Conservation (phyloP, 2,797 vertebrate genomes). For the Coranthus polyacanthus region DNA sequence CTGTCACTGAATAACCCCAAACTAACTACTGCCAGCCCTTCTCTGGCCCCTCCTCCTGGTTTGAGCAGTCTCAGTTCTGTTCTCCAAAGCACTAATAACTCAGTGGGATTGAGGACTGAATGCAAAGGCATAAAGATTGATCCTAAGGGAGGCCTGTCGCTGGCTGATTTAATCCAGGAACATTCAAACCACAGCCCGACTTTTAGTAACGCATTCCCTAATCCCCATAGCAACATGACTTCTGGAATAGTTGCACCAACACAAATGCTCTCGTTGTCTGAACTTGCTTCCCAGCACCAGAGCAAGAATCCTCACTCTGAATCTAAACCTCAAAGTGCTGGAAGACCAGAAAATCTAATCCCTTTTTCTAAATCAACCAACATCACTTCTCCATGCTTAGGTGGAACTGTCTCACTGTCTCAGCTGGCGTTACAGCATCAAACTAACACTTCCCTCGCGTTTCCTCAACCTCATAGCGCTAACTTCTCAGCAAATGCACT, state of each 20-base stretch:
- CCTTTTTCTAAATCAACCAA: conserved; percentile 25
- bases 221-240: conserved; percentile 67
- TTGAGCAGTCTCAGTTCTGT: conserved; percentile 79
- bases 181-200: conserved; percentile 83
- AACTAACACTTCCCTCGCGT: conserved; percentile 40
- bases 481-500: conserved; percentile 43
- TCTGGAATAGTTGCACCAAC: conserved; percentile 24
- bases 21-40: conserved; percentile 35
- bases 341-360: neutral
- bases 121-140: conserved; percentile 59
- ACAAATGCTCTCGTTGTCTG: conserved; percentile 58
- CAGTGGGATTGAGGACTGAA: conserved; percentile 59
- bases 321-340: conserved; percentile 24
- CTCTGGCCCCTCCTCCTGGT: conserved; percentile 68
- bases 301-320: conserved; percentile 33
- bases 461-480: conserved; percentile 15
- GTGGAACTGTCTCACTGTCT: conserved; percentile 79
- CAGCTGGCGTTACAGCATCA: conserved; percentile 78
- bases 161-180: conserved; percentile 91
- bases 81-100: conserved; percentile 67
- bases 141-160: conserved; percentile 84
- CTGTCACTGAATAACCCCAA: conserved; percentile 75
- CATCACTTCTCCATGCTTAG: conserved; percentile 18
- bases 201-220: conserved; percentile 68
- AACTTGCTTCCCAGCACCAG: conserved; percentile 71